Percentiles rank a stretch among this genome's conserved stretches.
These are phyloP conservation scores for Lysandra coridon DNA, from an alignment of 2,888 invertebrate genomes.

Conservation along the genomic window DNA sequence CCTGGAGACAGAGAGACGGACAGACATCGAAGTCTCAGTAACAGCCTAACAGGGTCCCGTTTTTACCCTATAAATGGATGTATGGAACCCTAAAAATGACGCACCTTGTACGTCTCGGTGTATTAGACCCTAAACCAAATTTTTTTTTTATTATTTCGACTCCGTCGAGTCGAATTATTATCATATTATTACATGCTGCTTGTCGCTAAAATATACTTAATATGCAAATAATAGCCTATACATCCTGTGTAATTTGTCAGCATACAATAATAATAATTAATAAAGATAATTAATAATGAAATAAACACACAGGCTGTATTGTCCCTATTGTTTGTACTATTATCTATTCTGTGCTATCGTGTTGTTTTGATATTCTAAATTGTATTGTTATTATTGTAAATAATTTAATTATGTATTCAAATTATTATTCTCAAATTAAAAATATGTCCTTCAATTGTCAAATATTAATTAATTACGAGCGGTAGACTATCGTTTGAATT, in stretches of 20 bases:
- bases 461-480: conserved; percentile 15
- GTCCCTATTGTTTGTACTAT: not conserved
- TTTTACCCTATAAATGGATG: too few relatives aligned
- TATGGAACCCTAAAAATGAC: too few relatives aligned
- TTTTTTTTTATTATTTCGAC: not conserved
- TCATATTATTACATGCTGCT: not conserved
- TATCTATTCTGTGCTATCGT: not conserved
- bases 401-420: not conserved
- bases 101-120: too few relatives aligned
- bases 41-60: too few relatives aligned
- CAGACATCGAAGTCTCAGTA: too few relatives aligned
- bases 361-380: not conserved
- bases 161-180: not conserved
- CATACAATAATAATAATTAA: not conserved
- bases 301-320: not conserved
- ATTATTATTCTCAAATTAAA: not conserved
- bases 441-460: conserved; percentile 18
- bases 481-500: not conserved
- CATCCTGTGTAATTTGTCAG: not conserved
- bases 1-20: too few relatives aligned
- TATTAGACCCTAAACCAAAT: too few relatives aligned
- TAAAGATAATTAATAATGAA: not conserved
- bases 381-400: not conserved
- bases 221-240: not conserved
- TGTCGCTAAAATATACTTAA: not conserved